Percentiles rank a stretch among this genome's conserved stretches.
Conservation (phyloP, 1,140 invertebrate species). For the Diploscapter pachys region DNA sequence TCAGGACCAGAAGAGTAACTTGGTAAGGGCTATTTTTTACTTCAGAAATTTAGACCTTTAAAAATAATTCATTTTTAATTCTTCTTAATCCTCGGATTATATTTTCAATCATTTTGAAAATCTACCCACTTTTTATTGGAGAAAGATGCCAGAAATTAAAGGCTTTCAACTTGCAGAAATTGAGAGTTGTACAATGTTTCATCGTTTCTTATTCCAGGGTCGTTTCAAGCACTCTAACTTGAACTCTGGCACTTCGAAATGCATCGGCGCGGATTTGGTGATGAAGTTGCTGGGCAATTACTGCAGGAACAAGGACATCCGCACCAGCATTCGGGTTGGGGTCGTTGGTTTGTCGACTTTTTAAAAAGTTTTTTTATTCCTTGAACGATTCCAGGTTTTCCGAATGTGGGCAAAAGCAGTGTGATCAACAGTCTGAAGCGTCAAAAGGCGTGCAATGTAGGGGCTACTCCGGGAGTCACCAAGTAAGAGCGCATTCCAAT, state of each 20-base stretch:
- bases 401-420: conserved; percentile 99
- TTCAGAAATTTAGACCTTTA: background rate
- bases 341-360: conserved; percentile 72
- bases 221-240: conserved; percentile 61
- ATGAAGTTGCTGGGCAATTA: conserved; percentile 90
- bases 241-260: conserved; percentile 69
- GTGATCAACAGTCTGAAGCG: conserved; percentile 97
- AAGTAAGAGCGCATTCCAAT: conserved; percentile 66
- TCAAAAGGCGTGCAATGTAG: conserved; percentile 84
- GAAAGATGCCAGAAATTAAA: too few species aligned
- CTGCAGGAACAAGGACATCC: conserved; percentile 83
- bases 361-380: too few species aligned
- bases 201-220: conserved; percentile 62
- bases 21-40: conserved; percentile 58
- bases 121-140: too few species aligned
- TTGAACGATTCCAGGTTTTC: conserved; percentile 67
- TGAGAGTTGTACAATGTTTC: background rate
- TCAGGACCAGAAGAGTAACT: conserved; percentile 74
- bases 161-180: too few species aligned
- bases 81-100: background rate
- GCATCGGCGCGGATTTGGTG: conserved; percentile 85
- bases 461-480: conserved; percentile 85
- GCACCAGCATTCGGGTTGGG: conserved; percentile 86
- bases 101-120: too few species aligned
- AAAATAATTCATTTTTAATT: background rate